Evolutionary conservation across 1,140 invertebrate genomes (phyloP).

Genomic region (Scaptomyza montana): DNA sequence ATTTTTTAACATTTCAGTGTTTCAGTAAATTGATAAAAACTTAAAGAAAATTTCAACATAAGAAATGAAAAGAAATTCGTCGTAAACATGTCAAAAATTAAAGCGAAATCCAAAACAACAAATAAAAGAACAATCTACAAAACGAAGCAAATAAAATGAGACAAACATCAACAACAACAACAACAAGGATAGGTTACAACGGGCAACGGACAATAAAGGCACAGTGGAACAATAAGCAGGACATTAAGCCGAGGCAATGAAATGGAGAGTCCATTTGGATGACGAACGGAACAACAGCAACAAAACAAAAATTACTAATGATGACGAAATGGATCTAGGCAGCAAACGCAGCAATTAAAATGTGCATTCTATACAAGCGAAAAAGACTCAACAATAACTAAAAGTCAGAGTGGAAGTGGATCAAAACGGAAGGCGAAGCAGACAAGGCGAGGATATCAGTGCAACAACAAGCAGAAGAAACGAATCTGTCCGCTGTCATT

Average conservation of each 20-base stretch:
- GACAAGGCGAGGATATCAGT: conserved; percentile 20
- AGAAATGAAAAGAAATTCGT: conserved; percentile 34
- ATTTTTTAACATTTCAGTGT: conserved; percentile 15
- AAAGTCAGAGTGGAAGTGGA: neutral
- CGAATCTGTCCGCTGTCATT: conserved; percentile 3
- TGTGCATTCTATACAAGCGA: conserved; percentile 3
- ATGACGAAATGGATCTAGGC: neutral
- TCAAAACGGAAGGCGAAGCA: neutral
- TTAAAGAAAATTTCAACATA: conserved; percentile 16
- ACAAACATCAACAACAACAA: conserved; percentile 40
- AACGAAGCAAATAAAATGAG: conserved; percentile 60
- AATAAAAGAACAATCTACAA: conserved; percentile 44
- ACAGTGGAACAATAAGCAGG: conserved; percentile 20
- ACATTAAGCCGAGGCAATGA: conserved; percentile 49
- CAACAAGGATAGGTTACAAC: conserved; percentile 22
- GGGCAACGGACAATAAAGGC: conserved; percentile 46
- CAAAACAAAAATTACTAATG: conserved; percentile 15
- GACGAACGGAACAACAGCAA: conserved; percentile 48
- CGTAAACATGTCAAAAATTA: conserved; percentile 60
- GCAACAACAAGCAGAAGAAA: conserved; percentile 3
- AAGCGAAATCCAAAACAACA: conserved; percentile 44
- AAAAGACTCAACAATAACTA: conserved; percentile 14
- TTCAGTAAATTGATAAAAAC: neutral
- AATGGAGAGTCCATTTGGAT: conserved; percentile 69
- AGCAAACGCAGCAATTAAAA: conserved; percentile 13